A percentile compares a stretch with the other conserved stretches of the same genome.
Conservation (phyloP, 1,140 invertebrate genomes). For the Drosophila gunungcola region DNA sequence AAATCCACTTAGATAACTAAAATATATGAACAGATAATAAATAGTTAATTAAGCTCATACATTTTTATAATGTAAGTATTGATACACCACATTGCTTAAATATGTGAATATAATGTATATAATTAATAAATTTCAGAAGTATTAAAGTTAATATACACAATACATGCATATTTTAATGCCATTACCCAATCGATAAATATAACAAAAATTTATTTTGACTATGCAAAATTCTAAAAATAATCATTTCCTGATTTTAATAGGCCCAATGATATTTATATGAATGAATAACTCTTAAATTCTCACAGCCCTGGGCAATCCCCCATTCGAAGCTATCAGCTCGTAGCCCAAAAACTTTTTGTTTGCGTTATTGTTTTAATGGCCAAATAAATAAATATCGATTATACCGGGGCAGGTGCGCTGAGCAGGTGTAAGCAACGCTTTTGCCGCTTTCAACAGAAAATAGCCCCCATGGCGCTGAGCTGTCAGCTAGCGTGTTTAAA, state of each 20-base stretch:
- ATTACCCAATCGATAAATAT: too few species aligned
- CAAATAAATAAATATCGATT: slow-evolving; percentile 79
- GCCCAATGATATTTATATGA: slow-evolving; percentile 17
- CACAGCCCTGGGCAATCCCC: slow-evolving; percentile 16
- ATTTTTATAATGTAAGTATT: too few species aligned
- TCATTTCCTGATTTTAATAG: slow-evolving; percentile 17
- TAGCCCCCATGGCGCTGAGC: slow-evolving; percentile 55
- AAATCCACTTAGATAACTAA: too few species aligned
- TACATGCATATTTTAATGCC: too few species aligned
- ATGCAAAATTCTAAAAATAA: neutral
- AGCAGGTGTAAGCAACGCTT: slow-evolving; percentile 40
- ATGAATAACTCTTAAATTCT: slow-evolving; percentile 14
- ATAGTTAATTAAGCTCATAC: too few species aligned
- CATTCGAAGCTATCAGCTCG: slow-evolving; percentile 7
- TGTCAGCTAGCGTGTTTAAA: slow-evolving; percentile 69
- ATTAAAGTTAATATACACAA: too few species aligned
- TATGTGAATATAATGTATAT: neutral
- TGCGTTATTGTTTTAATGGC: slow-evolving; percentile 57
- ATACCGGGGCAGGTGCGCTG: slow-evolving; percentile 47
- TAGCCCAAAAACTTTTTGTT: slow-evolving; percentile 29
- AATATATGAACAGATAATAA: too few species aligned
- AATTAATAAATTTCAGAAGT: too few species aligned
- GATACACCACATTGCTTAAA: slow-evolving; percentile 1
- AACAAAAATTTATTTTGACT: too few species aligned
- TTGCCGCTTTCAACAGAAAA: slow-evolving; percentile 50